Conservation (phyloP, 64 coral and sea anemone species). For the Catalaphyllia jardinei region DNA sequence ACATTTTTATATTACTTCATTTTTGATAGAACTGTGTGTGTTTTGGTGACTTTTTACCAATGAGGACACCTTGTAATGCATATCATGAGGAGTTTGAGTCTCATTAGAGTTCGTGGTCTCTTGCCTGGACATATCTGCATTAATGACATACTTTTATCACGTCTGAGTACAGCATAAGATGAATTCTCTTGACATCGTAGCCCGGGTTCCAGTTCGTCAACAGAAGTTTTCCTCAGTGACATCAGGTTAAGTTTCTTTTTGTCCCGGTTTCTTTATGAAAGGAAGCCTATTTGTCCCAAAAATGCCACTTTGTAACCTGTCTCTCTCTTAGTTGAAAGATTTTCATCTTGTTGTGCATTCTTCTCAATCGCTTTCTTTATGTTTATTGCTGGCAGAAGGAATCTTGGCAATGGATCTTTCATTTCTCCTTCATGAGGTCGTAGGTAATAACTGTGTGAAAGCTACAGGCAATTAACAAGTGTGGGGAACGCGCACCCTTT, state of each 20-base stretch:
- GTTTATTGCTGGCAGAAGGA: background rate
- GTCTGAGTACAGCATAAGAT: no score
- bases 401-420: background rate
- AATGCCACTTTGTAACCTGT: background rate
- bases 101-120: no score
- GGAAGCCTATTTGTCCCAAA: background rate
- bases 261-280: background rate
- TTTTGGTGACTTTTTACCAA: no score
- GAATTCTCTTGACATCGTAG: no score
- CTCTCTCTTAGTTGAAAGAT: background rate
- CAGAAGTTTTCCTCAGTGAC: background rate
- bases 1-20: no score
- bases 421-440: background rate
- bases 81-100: no score
- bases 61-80: no score
- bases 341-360: background rate
- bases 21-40: no score
- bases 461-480: background rate
- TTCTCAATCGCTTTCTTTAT: constrained; percentile 1
- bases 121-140: no score
- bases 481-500: no score
- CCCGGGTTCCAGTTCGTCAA: background rate
- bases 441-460: background rate
- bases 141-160: no score
- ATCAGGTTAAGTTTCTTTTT: no score